Base-by-base conservation (phyloP, 1,140 invertebrate genomes). In the Bombus balteatus region DNA sequence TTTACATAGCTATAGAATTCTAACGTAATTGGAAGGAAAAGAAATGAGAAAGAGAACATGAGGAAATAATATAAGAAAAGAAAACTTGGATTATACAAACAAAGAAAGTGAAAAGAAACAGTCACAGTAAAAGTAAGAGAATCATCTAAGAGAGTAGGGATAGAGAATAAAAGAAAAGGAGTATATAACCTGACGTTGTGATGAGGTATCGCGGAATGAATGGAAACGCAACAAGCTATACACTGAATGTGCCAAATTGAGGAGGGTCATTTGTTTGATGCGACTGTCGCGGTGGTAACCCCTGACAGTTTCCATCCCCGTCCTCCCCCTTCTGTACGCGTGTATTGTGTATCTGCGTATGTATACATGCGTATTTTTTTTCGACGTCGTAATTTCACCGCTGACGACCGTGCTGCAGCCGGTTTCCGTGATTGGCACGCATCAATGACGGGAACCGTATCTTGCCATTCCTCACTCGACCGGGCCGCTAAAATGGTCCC, bases 141-240 rank as follows among this genome's bases (percentile, higher is more conserved):
- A 47, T 34, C 22, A 8, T 43, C 71, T 39, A 41, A 73, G 71
- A 37, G 43, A 47, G 25, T 32, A 10, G 59, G 18, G 22, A 34
- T 32, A 73, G 68, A 25, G n/a, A 32, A 41, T 73, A 83, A 41
- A 53, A 72, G 66, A 79, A 41, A 53, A 72, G 57, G 53, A 77
- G 73, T 74, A 57, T 78, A 78, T 59, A 75, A 83, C 10, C 72
- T 81, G 77, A 79, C 37, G 79, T 41, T 81, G 75, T 83, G 86
- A 90, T 87, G 88, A 90, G 82, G 70, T 82, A 90, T 81, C 71
- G 74, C 72, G 47, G 80, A 86, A 93, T 92, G 89, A 92, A 92
- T 92, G 92, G 89, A 83, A 90, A 92, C 86, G 92, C 92, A 92
- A 93, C 92, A 91, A 93, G 92, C 93, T 91, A 88, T 85, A 79